These are phyloP conservation scores for Sclerurus mexicanus DNA, from an alignment of 2,113 vertebrate genomes.

Conservation along the genomic window DNA sequence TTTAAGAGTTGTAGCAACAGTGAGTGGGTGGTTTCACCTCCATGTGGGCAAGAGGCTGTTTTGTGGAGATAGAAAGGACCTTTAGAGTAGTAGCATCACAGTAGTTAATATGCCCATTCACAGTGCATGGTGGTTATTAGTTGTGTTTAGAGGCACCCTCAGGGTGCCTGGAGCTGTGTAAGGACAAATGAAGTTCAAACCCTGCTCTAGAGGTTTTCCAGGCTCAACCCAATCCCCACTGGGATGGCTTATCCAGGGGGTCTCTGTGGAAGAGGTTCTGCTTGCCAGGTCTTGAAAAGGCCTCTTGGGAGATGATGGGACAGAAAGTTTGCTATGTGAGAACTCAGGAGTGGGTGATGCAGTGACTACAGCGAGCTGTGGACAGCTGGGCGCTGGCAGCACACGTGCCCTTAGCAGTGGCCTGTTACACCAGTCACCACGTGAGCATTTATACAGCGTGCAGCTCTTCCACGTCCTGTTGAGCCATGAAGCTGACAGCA, in stretches of 20 bases:
- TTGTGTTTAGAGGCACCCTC: conserved; percentile 13
- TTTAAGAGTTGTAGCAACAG: neutral
- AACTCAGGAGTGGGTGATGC: neutral
- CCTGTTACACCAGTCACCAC: neutral
- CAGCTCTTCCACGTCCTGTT: neutral
- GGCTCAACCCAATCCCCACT: neutral
- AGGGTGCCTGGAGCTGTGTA: neutral
- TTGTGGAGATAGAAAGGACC: neutral
- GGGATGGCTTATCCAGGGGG: neutral
- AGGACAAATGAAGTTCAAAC: neutral
- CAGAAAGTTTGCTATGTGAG: neutral
- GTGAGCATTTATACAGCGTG: neutral
- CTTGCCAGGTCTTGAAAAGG: neutral
- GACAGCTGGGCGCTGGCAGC: neutral
- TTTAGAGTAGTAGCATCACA: neutral
- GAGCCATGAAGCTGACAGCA: neutral
- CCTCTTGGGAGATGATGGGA: neutral
- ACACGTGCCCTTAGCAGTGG: neutral
- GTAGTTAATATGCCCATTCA: neutral
- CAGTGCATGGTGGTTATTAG: neutral
- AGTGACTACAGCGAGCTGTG: neutral
- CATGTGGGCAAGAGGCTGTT: accelerated
- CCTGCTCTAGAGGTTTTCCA: neutral
- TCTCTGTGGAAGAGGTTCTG: neutral
- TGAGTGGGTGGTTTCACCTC: neutral